Conservation (phyloP, 2,888 invertebrate species). For the Plusia festucae region DNA sequence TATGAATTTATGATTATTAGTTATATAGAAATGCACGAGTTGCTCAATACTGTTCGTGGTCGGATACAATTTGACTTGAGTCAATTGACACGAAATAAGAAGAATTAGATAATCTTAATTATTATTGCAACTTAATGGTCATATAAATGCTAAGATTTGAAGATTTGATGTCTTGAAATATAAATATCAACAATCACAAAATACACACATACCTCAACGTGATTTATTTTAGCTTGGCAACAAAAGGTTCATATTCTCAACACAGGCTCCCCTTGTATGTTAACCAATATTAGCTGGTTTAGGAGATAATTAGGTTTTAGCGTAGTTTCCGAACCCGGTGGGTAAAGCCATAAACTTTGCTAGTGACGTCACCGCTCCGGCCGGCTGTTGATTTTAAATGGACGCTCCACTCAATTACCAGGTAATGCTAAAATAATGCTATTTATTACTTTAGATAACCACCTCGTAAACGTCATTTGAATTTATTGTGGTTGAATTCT, state of each 20-base stretch:
- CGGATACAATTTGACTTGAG: too few species aligned
- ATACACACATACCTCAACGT: background rate
- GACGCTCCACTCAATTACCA: background rate
- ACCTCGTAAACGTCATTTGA: background rate
- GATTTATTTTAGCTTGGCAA: background rate
- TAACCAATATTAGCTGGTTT: constrained; percentile 7
- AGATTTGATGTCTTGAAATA: too few species aligned
- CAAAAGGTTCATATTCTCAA: background rate
- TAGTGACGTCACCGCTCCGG: background rate
- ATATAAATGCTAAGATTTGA: too few species aligned
- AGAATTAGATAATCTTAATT: too few species aligned
- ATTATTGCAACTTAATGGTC: too few species aligned
- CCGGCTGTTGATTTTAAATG: constrained; percentile 1
- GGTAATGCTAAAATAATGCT: constrained; percentile 1
- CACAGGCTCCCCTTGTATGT: background rate
- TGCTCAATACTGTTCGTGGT: too few species aligned
- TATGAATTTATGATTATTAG: too few species aligned
- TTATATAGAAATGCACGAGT: too few species aligned
- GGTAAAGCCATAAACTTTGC: constrained; percentile 3
- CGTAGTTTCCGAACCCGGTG: constrained; percentile 5
- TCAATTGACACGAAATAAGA: too few species aligned
- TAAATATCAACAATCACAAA: too few species aligned
- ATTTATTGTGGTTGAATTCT: too few species aligned
- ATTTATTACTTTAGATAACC: background rate
- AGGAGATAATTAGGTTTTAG: constrained; percentile 7